Evolutionary conservation across 2,888 invertebrate genomes (phyloP).

Genomic region (Heliconius charithonia): DNA sequence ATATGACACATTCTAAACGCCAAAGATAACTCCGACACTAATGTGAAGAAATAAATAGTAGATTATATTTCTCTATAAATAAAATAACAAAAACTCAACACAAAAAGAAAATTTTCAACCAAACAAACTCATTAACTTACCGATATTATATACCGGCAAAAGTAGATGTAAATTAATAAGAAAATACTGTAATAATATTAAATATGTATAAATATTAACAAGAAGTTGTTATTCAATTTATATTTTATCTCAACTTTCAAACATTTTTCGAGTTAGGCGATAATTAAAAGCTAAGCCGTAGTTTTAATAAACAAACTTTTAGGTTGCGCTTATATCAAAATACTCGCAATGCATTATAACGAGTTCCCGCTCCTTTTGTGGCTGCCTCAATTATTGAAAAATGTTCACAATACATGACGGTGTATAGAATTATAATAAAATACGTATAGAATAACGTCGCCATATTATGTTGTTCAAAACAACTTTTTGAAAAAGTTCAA

Average conservation of each 20-base stretch:
- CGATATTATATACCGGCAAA: no score
- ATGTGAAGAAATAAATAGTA: no score
- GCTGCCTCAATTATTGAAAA: slow-evolving; percentile 5
- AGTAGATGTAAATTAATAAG: no score
- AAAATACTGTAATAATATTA: no score
- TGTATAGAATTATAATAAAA: neutral
- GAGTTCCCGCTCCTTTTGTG: slow-evolving; percentile 17
- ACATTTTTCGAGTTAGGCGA: slow-evolving; percentile 1
- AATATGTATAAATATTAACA: no score
- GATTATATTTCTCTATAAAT: no score
- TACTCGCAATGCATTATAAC: slow-evolving; percentile 10
- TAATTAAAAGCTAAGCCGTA: slow-evolving; percentile 16
- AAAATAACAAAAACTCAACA: no score
- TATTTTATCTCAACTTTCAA: neutral
- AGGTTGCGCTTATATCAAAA: neutral
- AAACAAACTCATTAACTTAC: no score
- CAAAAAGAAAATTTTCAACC: no score
- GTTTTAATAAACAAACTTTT: slow-evolving; percentile 19
- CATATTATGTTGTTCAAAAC: neutral
- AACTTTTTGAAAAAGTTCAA: neutral
- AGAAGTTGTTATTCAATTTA: neutral
- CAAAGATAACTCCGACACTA: no score
- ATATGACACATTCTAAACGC: no score
- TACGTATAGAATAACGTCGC: neutral
- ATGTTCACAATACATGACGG: slow-evolving; percentile 7